Conservation (phyloP, 2,888 invertebrate species). For the Biston betularia region DNA sequence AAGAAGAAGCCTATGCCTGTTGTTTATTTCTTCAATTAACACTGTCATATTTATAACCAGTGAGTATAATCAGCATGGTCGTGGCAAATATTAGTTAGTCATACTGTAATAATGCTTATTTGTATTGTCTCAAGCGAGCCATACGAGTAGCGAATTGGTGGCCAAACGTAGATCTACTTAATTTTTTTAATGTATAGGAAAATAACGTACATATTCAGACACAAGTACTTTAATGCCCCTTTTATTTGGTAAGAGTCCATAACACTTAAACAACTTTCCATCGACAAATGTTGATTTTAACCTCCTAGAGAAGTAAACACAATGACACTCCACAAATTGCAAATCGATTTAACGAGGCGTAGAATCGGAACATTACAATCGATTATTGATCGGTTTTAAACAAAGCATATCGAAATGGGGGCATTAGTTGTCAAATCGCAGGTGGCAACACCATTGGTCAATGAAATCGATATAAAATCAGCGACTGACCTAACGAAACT, state of each 20-base stretch:
- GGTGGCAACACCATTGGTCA: conserved; percentile 40
- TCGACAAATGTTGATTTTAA: background rate
- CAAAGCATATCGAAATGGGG: conserved; percentile 49
- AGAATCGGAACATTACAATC: conserved; percentile 45
- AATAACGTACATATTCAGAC: no score
- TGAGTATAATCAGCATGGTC: no score
- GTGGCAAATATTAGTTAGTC: no score
- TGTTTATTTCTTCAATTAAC: no score
- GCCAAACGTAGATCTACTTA: no score
- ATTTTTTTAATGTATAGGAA: no score
- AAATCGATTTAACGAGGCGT: conserved; percentile 33
- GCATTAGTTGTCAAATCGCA: conserved; percentile 42
- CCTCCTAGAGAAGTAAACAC: conserved; percentile 6
- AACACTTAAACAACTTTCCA: background rate
- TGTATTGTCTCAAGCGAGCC: no score
- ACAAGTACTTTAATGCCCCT: no score
- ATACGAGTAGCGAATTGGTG: no score
- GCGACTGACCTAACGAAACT: conserved; percentile 20
- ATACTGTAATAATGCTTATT: no score
- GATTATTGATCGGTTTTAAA: conserved; percentile 44
- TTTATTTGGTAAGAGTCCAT: background rate
- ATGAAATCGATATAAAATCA: conserved; percentile 35
- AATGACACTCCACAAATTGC: background rate
- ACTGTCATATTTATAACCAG: no score
- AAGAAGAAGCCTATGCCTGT: no score